Conservation (phyloP, 1,140 invertebrate genomes). For the Acromyrmex heyeri region DNA sequence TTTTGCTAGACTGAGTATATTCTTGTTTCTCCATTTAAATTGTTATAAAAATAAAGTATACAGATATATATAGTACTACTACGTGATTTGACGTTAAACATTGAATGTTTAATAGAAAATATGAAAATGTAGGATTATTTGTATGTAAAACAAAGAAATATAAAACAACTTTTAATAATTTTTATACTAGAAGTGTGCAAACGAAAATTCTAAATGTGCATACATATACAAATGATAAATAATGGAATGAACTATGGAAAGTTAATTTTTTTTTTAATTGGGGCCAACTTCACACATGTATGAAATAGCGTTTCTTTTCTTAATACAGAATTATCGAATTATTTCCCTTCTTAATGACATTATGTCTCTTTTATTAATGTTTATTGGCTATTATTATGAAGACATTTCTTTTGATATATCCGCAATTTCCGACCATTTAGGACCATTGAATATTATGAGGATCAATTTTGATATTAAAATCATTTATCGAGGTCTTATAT, state of each 20-base stretch:
- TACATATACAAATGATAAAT: no score
- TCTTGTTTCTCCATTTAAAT: background rate
- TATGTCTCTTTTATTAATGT: background rate
- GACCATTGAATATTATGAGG: background rate
- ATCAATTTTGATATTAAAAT: slow-evolving; percentile 5
- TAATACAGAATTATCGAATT: background rate
- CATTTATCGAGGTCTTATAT: slow-evolving; percentile 41
- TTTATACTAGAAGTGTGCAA: no score
- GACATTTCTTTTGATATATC: background rate
- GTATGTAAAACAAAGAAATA: background rate
- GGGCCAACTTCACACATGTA: background rate
- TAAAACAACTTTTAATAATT: background rate
- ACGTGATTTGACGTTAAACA: background rate
- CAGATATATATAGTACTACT: background rate
- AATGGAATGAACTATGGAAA: no score
- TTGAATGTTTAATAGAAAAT: background rate
- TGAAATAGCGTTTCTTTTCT: background rate
- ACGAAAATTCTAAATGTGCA: no score
- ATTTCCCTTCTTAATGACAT: background rate
- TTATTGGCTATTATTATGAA: background rate
- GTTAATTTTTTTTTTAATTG: no score
- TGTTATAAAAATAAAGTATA: background rate
- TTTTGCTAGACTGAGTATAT: background rate
- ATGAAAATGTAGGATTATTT: background rate
- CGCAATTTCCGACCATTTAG: background rate